Percentiles rank a stretch among this genome's conserved stretches.
phyloP scores from a whole-genome alignment of 2,113 vertebrate species.

The Zosterops hypoxanthus region DNA sequence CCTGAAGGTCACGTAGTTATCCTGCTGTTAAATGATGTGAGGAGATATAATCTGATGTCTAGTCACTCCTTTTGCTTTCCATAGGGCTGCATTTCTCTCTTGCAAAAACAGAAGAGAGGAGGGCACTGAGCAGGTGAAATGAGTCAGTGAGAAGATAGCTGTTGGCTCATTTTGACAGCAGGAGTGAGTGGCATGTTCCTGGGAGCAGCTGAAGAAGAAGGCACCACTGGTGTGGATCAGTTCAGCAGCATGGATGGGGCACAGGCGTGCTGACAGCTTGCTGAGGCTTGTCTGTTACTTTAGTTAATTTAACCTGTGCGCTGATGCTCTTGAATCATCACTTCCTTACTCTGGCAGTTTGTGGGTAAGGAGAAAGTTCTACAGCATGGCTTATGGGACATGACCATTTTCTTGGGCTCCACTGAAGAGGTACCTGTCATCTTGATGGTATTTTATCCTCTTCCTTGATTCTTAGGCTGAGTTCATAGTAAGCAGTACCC shows the following conservation, averaged over 20 bases:
- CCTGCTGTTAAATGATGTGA: neutral
- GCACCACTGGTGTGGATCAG: rapidly evolving
- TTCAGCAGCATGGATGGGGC: neutral
- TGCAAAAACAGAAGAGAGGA: neutral
- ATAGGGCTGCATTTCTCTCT: neutral
- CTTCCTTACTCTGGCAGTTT: neutral
- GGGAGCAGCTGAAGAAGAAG: neutral
- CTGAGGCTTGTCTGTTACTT: neutral
- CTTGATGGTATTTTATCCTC: neutral
- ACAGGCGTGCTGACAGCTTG: neutral
- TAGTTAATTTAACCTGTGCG: neutral
- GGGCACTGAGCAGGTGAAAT: neutral
- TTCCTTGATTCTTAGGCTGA: neutral
- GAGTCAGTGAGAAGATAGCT: neutral
- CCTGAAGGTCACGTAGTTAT: neutral
- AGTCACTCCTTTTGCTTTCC: neutral
- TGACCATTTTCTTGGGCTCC: neutral
- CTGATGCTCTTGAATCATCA: neutral
- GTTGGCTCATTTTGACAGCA: neutral
- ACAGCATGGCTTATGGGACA: neutral
- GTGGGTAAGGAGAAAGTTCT: neutral
- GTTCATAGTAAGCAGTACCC: neutral
- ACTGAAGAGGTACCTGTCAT: neutral
- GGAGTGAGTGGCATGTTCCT: neutral
- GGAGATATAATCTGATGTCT: neutral